Evolutionary conservation across 2,113 vertebrate species (phyloP), one percentile per base, ranked within the genome.

Genomic region (Halichoeres trimaculatus): DNA sequence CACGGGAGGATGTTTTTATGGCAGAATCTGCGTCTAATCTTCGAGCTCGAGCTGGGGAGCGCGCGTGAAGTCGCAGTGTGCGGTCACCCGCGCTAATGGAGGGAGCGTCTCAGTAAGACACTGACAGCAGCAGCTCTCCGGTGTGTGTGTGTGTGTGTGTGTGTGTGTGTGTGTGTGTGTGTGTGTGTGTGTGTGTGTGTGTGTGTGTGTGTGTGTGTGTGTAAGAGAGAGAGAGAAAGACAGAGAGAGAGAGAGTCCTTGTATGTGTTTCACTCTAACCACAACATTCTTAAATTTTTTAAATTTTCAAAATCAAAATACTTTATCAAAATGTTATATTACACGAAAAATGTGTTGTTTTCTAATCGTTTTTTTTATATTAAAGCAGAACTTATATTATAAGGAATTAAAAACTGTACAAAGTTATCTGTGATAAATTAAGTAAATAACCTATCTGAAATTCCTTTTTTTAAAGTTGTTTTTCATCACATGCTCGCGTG

Each of bases 21-120:
- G 80, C 81, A 72, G 80, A 90, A 92, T 92, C 80, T 88, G 86
- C 80, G 71, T 77, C 70, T 88, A 81, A 92, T 92, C 88, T 90
- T 78, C 76, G 55, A 20, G 82, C 67, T 75, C 52, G 78, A 76
- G 86, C 71, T 48, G 69, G 54, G 70, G 80, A 34, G 78, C 35
- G 70, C 26, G 75, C 55, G 19, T 60, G 3, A 70, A 79, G 78
- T 66, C 65, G 72, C 81, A 68, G 73, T 81, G 82, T 71, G 80
- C 71, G 79, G 22, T 86, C 84, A 85, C 76, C 85, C 84, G 80
- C 80, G 69, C 74, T 89, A 90, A 90, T 81, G 64, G 78, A 85
- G 71, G 73, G 63, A 81, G 85, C 56, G 34, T 86, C 83, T 85
- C 78, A 75, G 62, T 47, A 85, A 81, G 82, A 62, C 80, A 57